These are phyloP conservation scores for Ectropis grisescens DNA, from an alignment of 1,140 invertebrate genomes.

Conservation along the genomic window DNA sequence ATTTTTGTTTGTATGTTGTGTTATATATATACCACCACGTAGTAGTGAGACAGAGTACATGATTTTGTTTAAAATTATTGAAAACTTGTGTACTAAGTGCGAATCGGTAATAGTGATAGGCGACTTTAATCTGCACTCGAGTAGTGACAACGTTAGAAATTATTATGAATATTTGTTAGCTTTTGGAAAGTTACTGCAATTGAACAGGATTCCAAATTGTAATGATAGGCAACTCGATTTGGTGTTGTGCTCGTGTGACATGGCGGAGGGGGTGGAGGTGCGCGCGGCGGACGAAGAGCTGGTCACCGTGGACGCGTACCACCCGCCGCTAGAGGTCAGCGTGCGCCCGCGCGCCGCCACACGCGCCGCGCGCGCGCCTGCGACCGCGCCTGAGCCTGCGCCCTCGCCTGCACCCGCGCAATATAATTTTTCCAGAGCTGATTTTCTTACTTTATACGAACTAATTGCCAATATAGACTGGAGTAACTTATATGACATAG, in stretches of 20 bases:
- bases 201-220: conserved; percentile 8
- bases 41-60: conserved; percentile 11
- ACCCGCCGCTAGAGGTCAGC: conserved; percentile 8
- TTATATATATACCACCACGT: conserved; percentile 10
- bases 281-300: conserved; percentile 8
- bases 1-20: conserved; percentile 5
- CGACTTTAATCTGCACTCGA: conserved; percentile 4
- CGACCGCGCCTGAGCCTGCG: background rate
- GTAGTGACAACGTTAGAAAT: background rate
- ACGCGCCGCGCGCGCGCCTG: background rate
- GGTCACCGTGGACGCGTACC: conserved; percentile 6
- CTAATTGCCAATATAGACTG: conserved; percentile 3
- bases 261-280: conserved; percentile 1
- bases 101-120: conserved; percentile 5
- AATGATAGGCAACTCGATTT: conserved; percentile 11
- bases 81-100: conserved; percentile 5
- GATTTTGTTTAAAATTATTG: conserved; percentile 9
- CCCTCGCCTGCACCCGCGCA: background rate
- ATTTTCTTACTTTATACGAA: conserved; percentile 4
- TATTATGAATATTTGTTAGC: conserved; percentile 8
- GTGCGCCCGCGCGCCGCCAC: background rate
- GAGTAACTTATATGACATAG: conserved; percentile 5
- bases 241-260: conserved; percentile 7
- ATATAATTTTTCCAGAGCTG: conserved; percentile 9
- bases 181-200: conserved; percentile 7